Conservation (phyloP, 2,888 invertebrate species). For the Choreutis nemorana region DNA sequence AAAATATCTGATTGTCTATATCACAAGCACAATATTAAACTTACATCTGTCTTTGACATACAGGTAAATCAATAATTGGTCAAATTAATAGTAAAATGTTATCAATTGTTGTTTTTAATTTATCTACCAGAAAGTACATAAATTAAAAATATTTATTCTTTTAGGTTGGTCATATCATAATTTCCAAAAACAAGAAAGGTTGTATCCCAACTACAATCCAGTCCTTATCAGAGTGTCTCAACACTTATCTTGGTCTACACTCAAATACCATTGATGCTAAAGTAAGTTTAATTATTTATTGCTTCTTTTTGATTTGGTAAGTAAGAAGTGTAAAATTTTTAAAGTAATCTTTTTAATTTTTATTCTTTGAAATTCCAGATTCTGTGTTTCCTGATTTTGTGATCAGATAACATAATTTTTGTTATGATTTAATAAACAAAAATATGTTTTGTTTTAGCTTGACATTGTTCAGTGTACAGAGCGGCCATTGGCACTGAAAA, state of each 20-base stretch:
- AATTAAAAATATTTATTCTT: conserved; percentile 11
- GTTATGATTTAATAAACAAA: too few species aligned
- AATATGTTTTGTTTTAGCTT: conserved; percentile 31
- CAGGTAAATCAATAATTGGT: conserved; percentile 32
- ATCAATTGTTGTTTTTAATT: background rate
- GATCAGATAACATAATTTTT: too few species aligned
- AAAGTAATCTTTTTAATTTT: too few species aligned
- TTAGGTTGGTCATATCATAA: conserved; percentile 58
- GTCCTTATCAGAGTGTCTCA: conserved; percentile 43
- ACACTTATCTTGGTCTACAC: conserved; percentile 48
- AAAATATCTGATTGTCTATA: conserved; percentile 65
- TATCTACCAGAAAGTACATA: conserved; percentile 1
- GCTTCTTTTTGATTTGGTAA: background rate
- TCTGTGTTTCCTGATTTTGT: too few species aligned
- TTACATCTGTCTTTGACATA: conserved; percentile 69
- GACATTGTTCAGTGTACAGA: conserved; percentile 50
- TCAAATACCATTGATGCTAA: conserved; percentile 40
- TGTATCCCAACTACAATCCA: conserved; percentile 39
- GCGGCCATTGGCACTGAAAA: conserved; percentile 39
- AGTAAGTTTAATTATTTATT: conserved; percentile 21
- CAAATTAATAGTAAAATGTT: background rate
- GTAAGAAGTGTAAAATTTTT: too few species aligned
- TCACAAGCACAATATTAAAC: conserved; percentile 63
- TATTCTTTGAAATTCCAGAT: too few species aligned
- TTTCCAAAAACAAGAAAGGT: conserved; percentile 46